Conservation (phyloP, 2,888 invertebrate genomes). For the Coelinius sp. region DNA sequence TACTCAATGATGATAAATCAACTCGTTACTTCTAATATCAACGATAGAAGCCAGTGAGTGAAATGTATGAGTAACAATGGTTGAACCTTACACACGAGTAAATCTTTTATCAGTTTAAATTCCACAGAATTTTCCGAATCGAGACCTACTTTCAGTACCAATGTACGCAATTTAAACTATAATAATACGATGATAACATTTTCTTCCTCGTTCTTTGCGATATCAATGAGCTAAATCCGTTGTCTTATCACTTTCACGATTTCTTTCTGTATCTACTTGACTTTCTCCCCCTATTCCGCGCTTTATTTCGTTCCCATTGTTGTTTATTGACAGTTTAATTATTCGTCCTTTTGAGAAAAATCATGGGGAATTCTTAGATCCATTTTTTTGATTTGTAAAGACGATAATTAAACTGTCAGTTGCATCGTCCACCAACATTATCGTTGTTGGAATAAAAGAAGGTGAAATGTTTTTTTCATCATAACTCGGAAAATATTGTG, state of each 20-base stretch:
- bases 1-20: neutral
- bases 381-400: neutral
- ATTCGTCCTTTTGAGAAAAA: neutral
- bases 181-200: neutral
- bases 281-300: neutral
- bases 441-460: neutral
- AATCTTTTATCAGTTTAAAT: slow-evolving; percentile 21
- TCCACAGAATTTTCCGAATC: slow-evolving; percentile 56
- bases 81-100: neutral
- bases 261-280: neutral
- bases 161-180: slow-evolving; percentile 33
- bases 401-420: neutral
- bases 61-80: slow-evolving; percentile 18
- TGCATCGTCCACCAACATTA: neutral
- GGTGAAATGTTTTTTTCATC: neutral
- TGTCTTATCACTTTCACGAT: slow-evolving; percentile 21
- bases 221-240: slow-evolving; percentile 10
- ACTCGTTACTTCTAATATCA: neutral
- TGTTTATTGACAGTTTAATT: neutral
- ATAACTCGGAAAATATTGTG: neutral
- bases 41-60: neutral
- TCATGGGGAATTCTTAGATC: neutral
- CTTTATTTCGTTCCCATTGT: neutral
- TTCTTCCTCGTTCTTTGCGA: slow-evolving; percentile 8
- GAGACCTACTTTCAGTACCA: slow-evolving; percentile 54